Evolutionary conservation across 2,888 invertebrate genomes (phyloP), one percentile per base, ranked within the genome.

Genomic region (Leptopterna dolabrata): DNA sequence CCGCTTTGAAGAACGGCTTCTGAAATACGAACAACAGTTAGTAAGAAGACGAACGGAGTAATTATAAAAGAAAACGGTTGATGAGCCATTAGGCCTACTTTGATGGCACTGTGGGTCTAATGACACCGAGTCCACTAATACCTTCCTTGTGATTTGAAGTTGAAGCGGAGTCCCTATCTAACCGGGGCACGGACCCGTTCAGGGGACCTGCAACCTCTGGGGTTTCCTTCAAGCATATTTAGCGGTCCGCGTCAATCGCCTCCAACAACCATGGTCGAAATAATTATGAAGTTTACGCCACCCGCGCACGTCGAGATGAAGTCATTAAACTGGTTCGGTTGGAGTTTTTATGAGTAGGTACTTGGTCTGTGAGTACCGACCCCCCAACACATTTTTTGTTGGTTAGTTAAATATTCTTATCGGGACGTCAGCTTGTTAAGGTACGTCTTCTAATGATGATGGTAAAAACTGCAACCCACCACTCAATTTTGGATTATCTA

Each of bases 21-120:
- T 63, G 63, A n/a, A 63, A 63, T 19, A 6, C 24, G 63, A 63
- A 63, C 63, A 19, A 27, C 63, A 63, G 63, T 24, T 24, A 47
- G 13, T 24, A 63, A 47, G 13, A 0, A 24, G 24, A 63, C 63
- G 24, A 63, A 63, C 63, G 63, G 24, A 63, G 63, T 24, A 63
- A 63, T 63, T 63, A 63, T 27, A 63, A 36, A 63, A 63, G 63
- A 63, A 63, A 63, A 63, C 63, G 63, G 63, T 63, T 63, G 63
- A 63, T 63, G 63, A 63, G 63, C 63, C 63, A 63, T 63, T 63
- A 63, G 27, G 63, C 24, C 3, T 19, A 63, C 63, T 63, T 19
- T 63, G 63, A 63, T 63, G 63, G 24, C 24, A 63, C 63, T 63
- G 9, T 24, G 63, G 24, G 24, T 51, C 63, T 63, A 63, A 63